Conservation (phyloP, 1,140 invertebrate species). For the Diachasmimorpha longicaudata region DNA sequence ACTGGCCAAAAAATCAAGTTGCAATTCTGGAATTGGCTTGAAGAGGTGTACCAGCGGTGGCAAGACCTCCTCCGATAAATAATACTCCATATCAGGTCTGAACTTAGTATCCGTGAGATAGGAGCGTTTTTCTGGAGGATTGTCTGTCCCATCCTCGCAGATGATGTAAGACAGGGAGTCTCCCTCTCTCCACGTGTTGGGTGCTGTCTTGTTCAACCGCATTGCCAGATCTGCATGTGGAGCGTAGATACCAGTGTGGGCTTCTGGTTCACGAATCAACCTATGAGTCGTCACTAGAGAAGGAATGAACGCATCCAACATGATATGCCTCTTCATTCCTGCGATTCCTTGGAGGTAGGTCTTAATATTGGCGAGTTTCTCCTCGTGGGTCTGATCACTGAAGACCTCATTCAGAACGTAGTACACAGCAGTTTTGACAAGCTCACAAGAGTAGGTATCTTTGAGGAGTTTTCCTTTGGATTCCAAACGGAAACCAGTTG, state of each 20-base stretch:
- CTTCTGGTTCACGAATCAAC: no score
- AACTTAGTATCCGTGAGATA: neutral
- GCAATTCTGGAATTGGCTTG: neutral
- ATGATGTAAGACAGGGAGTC: neutral
- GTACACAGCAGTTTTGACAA: no score
- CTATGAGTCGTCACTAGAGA: no score
- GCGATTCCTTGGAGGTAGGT: no score
- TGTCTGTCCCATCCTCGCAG: neutral
- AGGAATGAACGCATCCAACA: no score
- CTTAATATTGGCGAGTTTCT: no score
- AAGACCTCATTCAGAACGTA: no score
- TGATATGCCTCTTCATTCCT: no score
- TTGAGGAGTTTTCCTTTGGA: neutral
- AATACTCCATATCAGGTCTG: neutral
- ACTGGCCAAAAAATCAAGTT: neutral
- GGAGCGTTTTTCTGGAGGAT: neutral
- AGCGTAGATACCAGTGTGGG: no score
- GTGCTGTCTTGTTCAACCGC: neutral
- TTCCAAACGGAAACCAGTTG: slow-evolving; percentile 65
- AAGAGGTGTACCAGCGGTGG: neutral
- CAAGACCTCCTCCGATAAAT: neutral
- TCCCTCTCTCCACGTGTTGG: neutral
- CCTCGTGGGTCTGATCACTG: no score
- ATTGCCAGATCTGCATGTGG: neutral
- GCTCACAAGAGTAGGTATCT: no score